A percentile compares a stretch with the other conserved stretches of the same genome.
These are phyloP conservation scores for Lepidostoma basale DNA, from an alignment of 1,140 invertebrate genomes.

Conservation along the genomic window DNA sequence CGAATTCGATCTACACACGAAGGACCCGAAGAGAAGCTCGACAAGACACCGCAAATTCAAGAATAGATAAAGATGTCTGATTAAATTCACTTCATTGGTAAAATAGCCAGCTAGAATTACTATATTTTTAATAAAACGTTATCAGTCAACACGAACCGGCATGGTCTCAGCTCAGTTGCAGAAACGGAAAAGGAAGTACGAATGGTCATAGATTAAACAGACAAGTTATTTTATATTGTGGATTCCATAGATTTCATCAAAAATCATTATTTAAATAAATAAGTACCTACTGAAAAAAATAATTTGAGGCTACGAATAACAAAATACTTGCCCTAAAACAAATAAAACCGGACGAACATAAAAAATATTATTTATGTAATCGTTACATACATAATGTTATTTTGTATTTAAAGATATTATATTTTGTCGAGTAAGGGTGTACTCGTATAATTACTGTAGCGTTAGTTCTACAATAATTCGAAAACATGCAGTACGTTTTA, in stretches of 20 bases:
- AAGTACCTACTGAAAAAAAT: too few species aligned
- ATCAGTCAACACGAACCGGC: slow-evolving; percentile 57
- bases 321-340: too few species aligned
- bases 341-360: too few species aligned
- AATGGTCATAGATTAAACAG: slow-evolving; percentile 2
- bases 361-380: too few species aligned
- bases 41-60: not conserved
- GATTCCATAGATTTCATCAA: slow-evolving; percentile 33
- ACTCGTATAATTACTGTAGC: too few species aligned
- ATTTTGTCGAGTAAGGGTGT: too few species aligned
- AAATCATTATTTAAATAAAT: too few species aligned
- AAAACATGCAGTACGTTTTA: too few species aligned
- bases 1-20: not conserved
- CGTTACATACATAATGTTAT: too few species aligned
- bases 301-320: too few species aligned
- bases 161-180: slow-evolving; percentile 62
- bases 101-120: not conserved
- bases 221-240: slow-evolving; percentile 43
- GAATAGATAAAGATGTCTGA: not conserved
- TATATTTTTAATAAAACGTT: slow-evolving; percentile 35
- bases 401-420: too few species aligned
- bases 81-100: not conserved
- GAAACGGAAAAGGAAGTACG: slow-evolving; percentile 61
- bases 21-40: not conserved
- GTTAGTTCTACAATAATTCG: too few species aligned